Percentiles rank a stretch among this genome's conserved stretches.
phyloP scores from a whole-genome alignment of 2,113 vertebrate genomes.

The Brachirus orientalis region DNA sequence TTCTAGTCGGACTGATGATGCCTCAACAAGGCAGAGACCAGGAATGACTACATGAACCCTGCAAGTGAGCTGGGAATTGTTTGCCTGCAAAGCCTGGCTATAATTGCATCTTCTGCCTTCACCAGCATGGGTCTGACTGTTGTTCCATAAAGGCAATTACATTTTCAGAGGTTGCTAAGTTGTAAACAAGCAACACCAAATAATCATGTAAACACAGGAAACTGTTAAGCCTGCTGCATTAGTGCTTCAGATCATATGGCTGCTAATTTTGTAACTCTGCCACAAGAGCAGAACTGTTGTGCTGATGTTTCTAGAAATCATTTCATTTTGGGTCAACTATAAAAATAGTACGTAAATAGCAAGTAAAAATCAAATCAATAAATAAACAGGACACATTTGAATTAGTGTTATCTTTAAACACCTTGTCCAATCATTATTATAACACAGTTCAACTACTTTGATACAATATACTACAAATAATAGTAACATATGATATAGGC shows the following conservation, averaged over 20 bases:
- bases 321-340: too few relatives aligned
- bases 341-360: too few relatives aligned
- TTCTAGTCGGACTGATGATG: constrained; percentile 31
- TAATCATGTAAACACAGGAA: background rate
- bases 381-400: too few relatives aligned
- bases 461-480: too few relatives aligned
- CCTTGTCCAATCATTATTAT: too few relatives aligned
- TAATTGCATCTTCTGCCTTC: background rate
- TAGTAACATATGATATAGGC: too few relatives aligned
- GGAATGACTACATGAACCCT: constrained; percentile 2
- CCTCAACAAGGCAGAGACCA: background rate
- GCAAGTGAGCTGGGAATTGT: background rate
- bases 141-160: background rate
- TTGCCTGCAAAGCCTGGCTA: background rate
- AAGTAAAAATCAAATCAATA: too few relatives aligned
- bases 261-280: background rate
- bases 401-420: too few relatives aligned
- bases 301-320: background rate
- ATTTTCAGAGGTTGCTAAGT: background rate
- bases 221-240: background rate
- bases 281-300: background rate
- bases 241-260: background rate
- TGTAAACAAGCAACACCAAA: background rate
- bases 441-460: too few relatives aligned
- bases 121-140: background rate